Base-by-base conservation (phyloP, 2,113 vertebrate genomes). In the Tringa solitaria region DNA sequence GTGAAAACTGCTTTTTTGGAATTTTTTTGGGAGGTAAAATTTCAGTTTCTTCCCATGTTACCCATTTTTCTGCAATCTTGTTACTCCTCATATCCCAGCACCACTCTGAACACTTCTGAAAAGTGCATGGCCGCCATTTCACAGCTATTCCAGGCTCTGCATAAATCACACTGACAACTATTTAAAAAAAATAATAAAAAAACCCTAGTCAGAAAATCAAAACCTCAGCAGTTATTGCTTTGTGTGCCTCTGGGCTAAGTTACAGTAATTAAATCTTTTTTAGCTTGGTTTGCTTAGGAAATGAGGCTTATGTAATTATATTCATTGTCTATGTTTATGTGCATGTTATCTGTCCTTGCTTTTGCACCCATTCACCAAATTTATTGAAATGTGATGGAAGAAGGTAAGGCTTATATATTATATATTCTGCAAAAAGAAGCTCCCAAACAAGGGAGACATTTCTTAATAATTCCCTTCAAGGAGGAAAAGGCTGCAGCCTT, bases 201-300 rank as follows among this genome's bases (percentile, higher is more conserved):
- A 83, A 26, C 10, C 18, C 39, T 22, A 74, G 68, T 56, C 64
- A 86, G 72, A 94, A 95, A 90, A 96, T 89, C 69, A 94, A 41
- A 93, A 74, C 43, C 51, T 84, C 92, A 95, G 90, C 87, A 90
- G 76, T 33, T 92, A 88, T 93, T 95, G 26, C 64, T 96, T 94
- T 64, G 72, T 45, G 7, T 93, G 33, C 78, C 33, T 84, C 30
- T 84, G 79, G 53, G 37, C 51, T 65, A 93, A 84, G 64, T 87
- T 92, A 87, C 19, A 78, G 56, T 33, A 94, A 94, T 95, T 95
- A 90, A 78, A 64, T 90, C 5, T 39, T 81, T 90, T 93, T 91
- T 92, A 81, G 64, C 68, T 63, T 78, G 30, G 53, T 87, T 87
- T 89, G 54, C 60, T 96, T 78, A 84, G 84, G 76, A 89, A 89